Conservation (phyloP, 2,888 invertebrate species). For the Parnassius smintheus region DNA sequence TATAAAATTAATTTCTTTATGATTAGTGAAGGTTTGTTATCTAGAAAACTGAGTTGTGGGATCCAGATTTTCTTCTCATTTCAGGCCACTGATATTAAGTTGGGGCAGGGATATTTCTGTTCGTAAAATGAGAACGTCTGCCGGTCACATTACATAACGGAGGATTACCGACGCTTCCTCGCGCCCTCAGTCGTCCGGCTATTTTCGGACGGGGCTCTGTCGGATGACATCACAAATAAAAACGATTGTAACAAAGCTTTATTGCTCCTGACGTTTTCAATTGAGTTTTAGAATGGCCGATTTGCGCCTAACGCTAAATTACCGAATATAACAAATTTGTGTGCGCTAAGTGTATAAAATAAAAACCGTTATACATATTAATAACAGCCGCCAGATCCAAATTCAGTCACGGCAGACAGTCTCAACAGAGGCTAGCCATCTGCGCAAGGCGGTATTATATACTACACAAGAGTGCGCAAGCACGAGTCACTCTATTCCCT, state of each 20-base stretch:
- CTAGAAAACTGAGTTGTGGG: too few species aligned
- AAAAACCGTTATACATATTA: too few species aligned
- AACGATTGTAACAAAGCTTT: constrained; percentile 12
- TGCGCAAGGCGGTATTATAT: too few species aligned
- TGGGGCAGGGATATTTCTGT: constrained; percentile 52
- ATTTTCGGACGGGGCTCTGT: constrained; percentile 15
- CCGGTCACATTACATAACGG: constrained; percentile 49
- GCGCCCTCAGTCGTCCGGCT: constrained; percentile 30
- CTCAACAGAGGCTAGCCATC: too few species aligned
- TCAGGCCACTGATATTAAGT: constrained; percentile 13
- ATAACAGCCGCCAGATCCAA: too few species aligned
- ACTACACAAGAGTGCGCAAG: too few species aligned
- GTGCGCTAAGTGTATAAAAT: too few species aligned
- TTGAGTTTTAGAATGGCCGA: constrained; percentile 11
- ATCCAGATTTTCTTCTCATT: too few species aligned
- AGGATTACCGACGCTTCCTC: constrained; percentile 38
- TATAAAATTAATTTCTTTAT: too few species aligned
- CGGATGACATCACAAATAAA: constrained; percentile 13
- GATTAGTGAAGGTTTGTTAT: too few species aligned
- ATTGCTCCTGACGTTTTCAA: constrained; percentile 12
- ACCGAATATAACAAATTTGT: constrained; percentile 5
- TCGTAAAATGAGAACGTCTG: constrained; percentile 57
- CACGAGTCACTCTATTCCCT: too few species aligned
- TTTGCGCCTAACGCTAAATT: constrained; percentile 6
- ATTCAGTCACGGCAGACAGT: too few species aligned